A percentile compares a stretch with the other conserved stretches of the same genome.
Conservation (phyloP, 2,888 invertebrate species). For the Phragmatobia fuliginosa region DNA sequence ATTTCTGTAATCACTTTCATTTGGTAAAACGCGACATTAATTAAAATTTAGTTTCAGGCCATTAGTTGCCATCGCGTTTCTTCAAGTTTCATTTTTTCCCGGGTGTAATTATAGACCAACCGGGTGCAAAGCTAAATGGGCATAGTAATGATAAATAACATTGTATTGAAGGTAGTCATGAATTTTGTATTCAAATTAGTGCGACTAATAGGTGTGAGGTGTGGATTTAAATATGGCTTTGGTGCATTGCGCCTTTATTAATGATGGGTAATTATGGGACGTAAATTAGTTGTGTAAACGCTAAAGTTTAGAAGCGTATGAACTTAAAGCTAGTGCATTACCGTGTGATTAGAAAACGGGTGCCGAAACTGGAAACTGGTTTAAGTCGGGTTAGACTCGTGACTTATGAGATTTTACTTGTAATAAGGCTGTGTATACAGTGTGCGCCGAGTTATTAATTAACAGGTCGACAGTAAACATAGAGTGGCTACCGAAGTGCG, state of each 20-base stretch:
- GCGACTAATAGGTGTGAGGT: conserved; percentile 76
- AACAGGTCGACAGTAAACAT: conserved; percentile 86
- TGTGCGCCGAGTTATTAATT: conserved; percentile 85
- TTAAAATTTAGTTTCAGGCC: conserved; percentile 87
- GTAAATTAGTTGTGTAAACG: conserved; percentile 42
- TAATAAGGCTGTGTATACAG: conserved; percentile 86
- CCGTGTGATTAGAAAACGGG: conserved; percentile 78
- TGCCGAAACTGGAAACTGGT: conserved; percentile 74
- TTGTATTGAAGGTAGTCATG: conserved; percentile 80
- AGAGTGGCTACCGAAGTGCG: conserved; percentile 82
- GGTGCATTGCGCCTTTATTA: conserved; percentile 73
- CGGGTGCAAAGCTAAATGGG: conserved; percentile 83
- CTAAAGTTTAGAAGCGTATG: conserved; percentile 35
- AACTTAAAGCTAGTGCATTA: conserved; percentile 54
- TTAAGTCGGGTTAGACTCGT: conserved; percentile 78
- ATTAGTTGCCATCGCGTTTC: conserved; percentile 85
- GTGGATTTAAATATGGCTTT: conserved; percentile 74
- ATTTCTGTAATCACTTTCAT: conserved; percentile 86
- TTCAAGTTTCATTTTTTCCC: conserved; percentile 82
- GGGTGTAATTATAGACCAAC: conserved; percentile 79
- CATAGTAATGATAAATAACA: conserved; percentile 84
- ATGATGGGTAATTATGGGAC: conserved; percentile 62
- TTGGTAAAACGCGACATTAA: conserved; percentile 86
- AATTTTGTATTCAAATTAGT: conserved; percentile 86
- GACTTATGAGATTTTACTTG: conserved; percentile 86